Percentiles rank a stretch among this genome's conserved stretches.
Conservation (phyloP, 1,140 invertebrate genomes). For the Zaprionus gabonicus region DNA sequence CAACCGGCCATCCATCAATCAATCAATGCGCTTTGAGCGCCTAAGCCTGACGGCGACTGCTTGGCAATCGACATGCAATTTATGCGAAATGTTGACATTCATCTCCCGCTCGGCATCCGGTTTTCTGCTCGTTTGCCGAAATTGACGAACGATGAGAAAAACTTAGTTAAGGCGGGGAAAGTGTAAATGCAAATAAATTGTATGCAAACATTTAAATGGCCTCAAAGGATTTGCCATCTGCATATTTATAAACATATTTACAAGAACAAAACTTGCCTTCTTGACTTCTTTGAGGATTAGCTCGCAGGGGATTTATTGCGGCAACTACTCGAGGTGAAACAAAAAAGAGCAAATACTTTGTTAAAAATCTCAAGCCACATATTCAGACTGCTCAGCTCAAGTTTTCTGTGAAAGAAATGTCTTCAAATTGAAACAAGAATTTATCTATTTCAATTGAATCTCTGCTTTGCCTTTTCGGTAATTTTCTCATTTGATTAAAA, state of each 20-base stretch:
- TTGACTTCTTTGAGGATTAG: background rate
- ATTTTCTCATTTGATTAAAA: background rate
- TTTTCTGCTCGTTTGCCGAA: slow-evolving; percentile 46
- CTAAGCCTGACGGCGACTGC: slow-evolving; percentile 47
- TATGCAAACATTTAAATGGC: slow-evolving; percentile 67
- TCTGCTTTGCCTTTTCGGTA: background rate
- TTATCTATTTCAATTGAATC: background rate
- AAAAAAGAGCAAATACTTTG: background rate
- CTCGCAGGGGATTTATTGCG: background rate
- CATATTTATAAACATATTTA: slow-evolving; percentile 32
- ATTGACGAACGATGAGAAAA: slow-evolving; percentile 5
- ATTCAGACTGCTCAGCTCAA: background rate
- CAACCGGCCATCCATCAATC: slow-evolving; percentile 57
- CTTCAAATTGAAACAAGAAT: background rate
- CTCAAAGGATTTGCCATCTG: slow-evolving; percentile 64
- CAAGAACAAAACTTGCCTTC: slow-evolving; percentile 21
- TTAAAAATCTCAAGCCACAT: background rate
- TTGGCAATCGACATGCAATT: slow-evolving; percentile 73
- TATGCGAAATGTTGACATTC: slow-evolving; percentile 80
- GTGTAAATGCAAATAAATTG: slow-evolving; percentile 61
- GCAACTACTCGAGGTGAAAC: background rate
- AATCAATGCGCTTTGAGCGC: slow-evolving; percentile 45
- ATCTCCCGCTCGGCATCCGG: slow-evolving; percentile 47
- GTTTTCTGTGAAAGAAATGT: background rate
- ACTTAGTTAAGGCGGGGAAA: background rate